Evolutionary conservation across 1,140 invertebrate genomes (phyloP).

Genomic region (Chrysopa pallens): DNA sequence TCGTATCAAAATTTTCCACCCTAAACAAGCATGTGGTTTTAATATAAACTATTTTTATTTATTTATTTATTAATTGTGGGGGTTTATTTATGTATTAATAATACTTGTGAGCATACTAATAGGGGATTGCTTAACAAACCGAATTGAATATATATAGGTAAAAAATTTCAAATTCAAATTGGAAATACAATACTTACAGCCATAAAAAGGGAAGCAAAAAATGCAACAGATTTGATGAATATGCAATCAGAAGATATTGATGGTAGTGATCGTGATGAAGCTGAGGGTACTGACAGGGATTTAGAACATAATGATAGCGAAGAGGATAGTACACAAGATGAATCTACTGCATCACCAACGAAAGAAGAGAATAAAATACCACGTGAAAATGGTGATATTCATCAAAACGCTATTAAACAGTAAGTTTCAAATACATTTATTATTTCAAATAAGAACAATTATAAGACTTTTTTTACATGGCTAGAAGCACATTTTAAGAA

Average conservation of each 20-base stretch:
- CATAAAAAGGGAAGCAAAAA: conserved; percentile 25
- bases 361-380: conserved; percentile 18
- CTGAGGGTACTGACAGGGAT: conserved; percentile 52
- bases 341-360: conserved; percentile 8
- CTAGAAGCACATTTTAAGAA: too few relatives aligned
- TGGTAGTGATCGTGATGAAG: conserved; percentile 61
- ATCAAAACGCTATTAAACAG: conserved; percentile 34
- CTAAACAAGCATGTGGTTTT: too few relatives aligned
- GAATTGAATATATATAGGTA: conserved; percentile 1
- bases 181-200: conserved; percentile 49
- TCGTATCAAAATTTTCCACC: too few relatives aligned
- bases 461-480: too few relatives aligned
- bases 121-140: too few relatives aligned
- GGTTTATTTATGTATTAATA: too few relatives aligned
- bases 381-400: conserved; percentile 3
- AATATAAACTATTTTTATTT: too few relatives aligned
- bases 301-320: conserved; percentile 46
- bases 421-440: conserved; percentile 19
- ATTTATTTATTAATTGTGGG: too few relatives aligned
- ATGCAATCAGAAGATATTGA: conserved; percentile 30
- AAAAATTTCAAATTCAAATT: conserved; percentile 28
- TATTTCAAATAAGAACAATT: too few relatives aligned
- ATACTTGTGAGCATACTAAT: too few relatives aligned
- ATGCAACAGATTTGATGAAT: conserved; percentile 36
- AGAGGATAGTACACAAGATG: conserved; percentile 22